Conservation (phyloP, 2,888 invertebrate genomes). For the Pycnomerus fuliginosus region DNA sequence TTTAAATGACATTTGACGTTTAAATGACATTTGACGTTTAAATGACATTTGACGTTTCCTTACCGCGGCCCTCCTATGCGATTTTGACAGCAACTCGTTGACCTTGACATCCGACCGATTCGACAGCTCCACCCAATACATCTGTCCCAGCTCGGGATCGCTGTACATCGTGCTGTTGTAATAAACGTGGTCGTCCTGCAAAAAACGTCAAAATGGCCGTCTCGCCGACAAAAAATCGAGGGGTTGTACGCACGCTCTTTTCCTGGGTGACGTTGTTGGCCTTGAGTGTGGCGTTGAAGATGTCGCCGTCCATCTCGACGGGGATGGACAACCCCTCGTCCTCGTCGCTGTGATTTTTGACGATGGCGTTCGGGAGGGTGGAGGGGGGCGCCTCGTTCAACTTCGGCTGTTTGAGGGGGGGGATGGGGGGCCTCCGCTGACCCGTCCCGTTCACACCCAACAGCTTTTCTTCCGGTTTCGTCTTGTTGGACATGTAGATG, state of each 20-base stretch:
- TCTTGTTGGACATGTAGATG: neutral
- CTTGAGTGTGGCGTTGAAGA: too few species aligned
- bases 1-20: too few species aligned
- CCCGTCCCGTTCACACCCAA: neutral
- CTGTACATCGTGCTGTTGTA: conserved; percentile 75
- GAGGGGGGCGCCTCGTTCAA: too few species aligned
- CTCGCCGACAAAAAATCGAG: too few species aligned
- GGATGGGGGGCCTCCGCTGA: neutral
- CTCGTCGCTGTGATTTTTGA: neutral
- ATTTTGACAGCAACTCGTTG: conserved; percentile 74
- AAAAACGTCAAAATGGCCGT: conserved; percentile 19
- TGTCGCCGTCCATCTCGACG: too few species aligned
- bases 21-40: too few species aligned
- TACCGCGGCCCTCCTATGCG: conserved; percentile 83
- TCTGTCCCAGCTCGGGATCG: conserved; percentile 59
- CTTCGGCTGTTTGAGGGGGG: too few species aligned
- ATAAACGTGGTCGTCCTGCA: conserved; percentile 72
- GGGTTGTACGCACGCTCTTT: too few species aligned
- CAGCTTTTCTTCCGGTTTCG: neutral
- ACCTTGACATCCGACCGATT: conserved; percentile 58
- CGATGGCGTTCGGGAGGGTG: neutral
- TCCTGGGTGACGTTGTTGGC: too few species aligned
- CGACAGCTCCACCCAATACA: conserved; percentile 72
- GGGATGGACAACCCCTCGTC: too few species aligned
- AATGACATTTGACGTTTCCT: conserved; percentile 48